Evolutionary conservation across 1,140 invertebrate species (phyloP).

Genomic region (Drosophila fuyamai): DNA sequence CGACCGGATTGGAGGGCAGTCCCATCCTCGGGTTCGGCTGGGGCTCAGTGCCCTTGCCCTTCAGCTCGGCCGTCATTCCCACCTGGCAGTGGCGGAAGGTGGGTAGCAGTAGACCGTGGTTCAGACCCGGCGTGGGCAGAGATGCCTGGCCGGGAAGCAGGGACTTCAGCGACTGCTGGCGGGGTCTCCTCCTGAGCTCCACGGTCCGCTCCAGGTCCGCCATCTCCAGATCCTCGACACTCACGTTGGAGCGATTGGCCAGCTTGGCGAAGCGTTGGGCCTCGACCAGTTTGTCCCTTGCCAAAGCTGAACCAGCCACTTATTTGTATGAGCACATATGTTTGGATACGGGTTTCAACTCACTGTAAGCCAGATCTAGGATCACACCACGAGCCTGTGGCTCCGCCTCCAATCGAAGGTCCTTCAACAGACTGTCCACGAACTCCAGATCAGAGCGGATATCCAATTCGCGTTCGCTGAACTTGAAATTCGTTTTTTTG

Average conservation of each 20-base stretch:
- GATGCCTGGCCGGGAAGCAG: background rate
- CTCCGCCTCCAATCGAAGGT: background rate
- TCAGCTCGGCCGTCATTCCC: background rate
- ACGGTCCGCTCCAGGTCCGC: background rate
- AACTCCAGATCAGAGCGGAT: background rate
- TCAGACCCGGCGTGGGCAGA: background rate
- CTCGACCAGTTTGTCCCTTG: conserved; percentile 16
- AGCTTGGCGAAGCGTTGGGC: conserved; percentile 7
- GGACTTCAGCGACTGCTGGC: background rate
- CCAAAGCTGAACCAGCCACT: conserved; percentile 4
- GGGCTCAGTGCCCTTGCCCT: background rate
- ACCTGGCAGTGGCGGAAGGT: conserved; percentile 23
- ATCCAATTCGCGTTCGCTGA: conserved; percentile 1
- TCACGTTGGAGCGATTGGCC: conserved; percentile 7
- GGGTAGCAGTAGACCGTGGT: conserved; percentile 13
- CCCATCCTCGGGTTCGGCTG: background rate
- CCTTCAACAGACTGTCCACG: background rate
- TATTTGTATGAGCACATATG: too few relatives aligned
- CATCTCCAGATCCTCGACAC: conserved; percentile 9
- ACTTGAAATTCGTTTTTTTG: background rate
- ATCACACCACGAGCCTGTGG: background rate
- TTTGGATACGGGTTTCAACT: background rate
- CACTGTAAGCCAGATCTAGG: conserved; percentile 20
- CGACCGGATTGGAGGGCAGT: background rate
- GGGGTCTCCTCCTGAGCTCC: background rate